Base-by-base conservation (phyloP, 1,140 invertebrate genomes). In the Drosophila seguyi region DNA sequence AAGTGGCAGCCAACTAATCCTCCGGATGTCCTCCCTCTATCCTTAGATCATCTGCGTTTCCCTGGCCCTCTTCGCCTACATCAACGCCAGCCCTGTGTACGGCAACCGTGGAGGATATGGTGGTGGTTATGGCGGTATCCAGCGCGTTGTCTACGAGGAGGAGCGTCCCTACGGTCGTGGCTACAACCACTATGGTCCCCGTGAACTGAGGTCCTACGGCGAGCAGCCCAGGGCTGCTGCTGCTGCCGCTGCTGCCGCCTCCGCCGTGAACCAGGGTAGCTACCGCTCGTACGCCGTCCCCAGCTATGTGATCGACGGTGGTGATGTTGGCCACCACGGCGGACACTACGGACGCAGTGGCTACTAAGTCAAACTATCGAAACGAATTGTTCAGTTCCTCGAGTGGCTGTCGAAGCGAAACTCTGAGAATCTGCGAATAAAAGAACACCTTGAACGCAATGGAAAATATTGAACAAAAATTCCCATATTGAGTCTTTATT, bases 401-500 rank as follows among this genome's bases (percentile, higher is more conserved):
- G 58, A 66, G 67, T 60, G 62, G 68, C 38, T 69, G 65, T 59
- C 75, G 16, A 34, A 76, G 79, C 62, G 72, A 75, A 77, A 58
- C 68, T 71, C 68, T 36, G 68, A 72, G 36, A 59, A 66, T 47
- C 57, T 53, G 65, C 61, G 58, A 81, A 68, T 58, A 76, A 52
- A 63, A 61, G 34, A 67, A 57, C 73, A 34, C 25, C 66, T 61
- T 69, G 55, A 80, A 74, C 53, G 55, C 50, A 56, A 72, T 50
- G 76, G 66, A 79, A 71, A 68, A 76, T 83, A 74, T 83, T 87
- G 87, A 90, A 91, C 71, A 75, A 57, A 67, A 84, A 68, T 38
- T 16, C 16, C 3, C 8, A 3, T 22, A 14, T 39, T 77, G 31
- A 42, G 16, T 48, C n/a, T 65, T 72, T 39, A n/a, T 48, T 38